Percentiles rank a stretch among this genome's conserved stretches.
phyloP scores from a whole-genome alignment of 1,140 invertebrate genomes.

The Heliconius nattereri region DNA sequence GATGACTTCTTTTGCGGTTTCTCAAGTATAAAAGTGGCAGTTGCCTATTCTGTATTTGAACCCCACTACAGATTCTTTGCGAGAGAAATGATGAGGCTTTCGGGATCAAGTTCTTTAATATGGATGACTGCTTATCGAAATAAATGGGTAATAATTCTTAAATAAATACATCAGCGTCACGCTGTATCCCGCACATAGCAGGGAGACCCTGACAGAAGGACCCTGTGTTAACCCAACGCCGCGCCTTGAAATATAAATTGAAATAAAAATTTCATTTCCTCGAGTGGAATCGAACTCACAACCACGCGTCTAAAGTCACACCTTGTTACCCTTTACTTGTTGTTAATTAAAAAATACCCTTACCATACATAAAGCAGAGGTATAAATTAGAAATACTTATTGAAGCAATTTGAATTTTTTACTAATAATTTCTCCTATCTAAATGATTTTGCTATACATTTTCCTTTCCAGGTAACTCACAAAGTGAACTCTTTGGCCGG shows the following conservation, averaged over 20 bases:
- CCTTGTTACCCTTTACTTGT: too few species aligned
- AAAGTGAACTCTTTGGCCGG: conserved; percentile 62
- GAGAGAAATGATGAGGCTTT: conserved; percentile 67
- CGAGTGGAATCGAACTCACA: too few species aligned
- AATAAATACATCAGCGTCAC: too few species aligned
- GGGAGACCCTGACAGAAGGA: too few species aligned
- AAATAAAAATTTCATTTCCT: too few species aligned
- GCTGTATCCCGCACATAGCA: too few species aligned
- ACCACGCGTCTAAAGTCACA: too few species aligned
- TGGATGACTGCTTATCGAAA: conserved; percentile 70
- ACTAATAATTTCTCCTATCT: not conserved
- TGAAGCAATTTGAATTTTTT: not conserved
- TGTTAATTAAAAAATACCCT: too few species aligned
- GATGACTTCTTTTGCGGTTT: conserved; percentile 47
- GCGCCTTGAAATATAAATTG: too few species aligned
- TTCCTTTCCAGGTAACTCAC: conserved; percentile 50
- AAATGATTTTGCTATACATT: too few species aligned
- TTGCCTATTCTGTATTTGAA: conserved; percentile 64
- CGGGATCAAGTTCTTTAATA: conserved; percentile 53
- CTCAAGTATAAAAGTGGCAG: conserved; percentile 50
- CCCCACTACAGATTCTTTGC: conserved; percentile 63
- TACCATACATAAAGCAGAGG: too few species aligned
- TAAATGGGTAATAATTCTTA: conserved; percentile 61
- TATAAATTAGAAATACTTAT: not conserved
- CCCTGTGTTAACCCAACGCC: too few species aligned